A percentile compares a stretch with the other conserved stretches of the same genome.
phyloP scores from a whole-genome alignment of 2,888 invertebrate genomes.

The Sarcophaga rosellei region DNA sequence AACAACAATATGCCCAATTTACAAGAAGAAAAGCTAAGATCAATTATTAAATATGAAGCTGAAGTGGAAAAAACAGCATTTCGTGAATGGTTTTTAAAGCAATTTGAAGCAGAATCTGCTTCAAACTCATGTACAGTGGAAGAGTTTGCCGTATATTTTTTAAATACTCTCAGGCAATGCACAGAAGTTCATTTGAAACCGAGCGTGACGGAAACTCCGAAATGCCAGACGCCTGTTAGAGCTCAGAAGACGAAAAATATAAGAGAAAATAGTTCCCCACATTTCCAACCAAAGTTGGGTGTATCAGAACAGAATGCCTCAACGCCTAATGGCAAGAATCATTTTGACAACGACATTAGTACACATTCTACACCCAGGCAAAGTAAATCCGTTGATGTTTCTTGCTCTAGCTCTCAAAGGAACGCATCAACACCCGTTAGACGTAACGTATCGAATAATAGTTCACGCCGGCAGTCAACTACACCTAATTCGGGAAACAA shows the following conservation, averaged over 20 bases:
- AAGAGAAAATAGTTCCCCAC: not conserved
- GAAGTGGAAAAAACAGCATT: constrained; percentile 59
- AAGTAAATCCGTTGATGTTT: constrained; percentile 46
- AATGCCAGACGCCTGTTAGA: constrained; percentile 71
- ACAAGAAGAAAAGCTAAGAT: constrained; percentile 60
- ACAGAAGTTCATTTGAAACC: constrained; percentile 82
- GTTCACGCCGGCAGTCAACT: constrained; percentile 51
- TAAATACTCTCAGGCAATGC: constrained; percentile 83
- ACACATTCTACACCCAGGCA: constrained; percentile 25
- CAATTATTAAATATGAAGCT: constrained; percentile 39
- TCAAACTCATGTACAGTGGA: constrained; percentile 73
- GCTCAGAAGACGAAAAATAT: constrained; percentile 17
- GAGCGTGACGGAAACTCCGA: constrained; percentile 73
- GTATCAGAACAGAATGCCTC: not conserved
- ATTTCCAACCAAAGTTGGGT: not conserved
- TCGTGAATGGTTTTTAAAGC: constrained; percentile 70
- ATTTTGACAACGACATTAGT: constrained; percentile 7
- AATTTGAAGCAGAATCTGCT: constrained; percentile 66
- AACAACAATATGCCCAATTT: constrained; percentile 83
- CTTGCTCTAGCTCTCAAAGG: constrained; percentile 14
- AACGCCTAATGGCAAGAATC: constrained; percentile 12
- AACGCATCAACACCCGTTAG: constrained; percentile 69
- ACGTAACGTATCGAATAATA: constrained; percentile 63
- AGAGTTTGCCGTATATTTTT: constrained; percentile 84
- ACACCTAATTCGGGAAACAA: constrained; percentile 65